Evolutionary conservation across 1,140 invertebrate species (phyloP).

Genomic region (Nasonia giraulti): DNA sequence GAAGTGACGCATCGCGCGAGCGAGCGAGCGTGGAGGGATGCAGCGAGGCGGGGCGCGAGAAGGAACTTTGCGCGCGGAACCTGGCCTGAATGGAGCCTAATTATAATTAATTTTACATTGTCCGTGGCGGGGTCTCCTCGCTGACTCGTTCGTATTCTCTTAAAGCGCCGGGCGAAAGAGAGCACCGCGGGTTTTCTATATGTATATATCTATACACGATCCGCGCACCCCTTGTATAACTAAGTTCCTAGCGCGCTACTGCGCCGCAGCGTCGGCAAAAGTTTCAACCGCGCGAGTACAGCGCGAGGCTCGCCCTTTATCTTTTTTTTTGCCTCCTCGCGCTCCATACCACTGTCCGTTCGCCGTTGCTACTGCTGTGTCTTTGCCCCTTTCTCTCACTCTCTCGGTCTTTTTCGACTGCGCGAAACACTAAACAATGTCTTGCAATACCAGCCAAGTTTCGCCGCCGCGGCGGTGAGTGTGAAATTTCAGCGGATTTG

Average conservation of each 20-base stretch:
- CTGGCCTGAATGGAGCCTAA: conserved; percentile 62
- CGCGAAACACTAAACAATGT: conserved; percentile 45
- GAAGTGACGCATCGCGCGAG: conserved; percentile 12
- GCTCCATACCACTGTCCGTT: too few relatives aligned
- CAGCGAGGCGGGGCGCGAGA: conserved; percentile 31
- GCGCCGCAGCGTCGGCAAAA: conserved; percentile 10
- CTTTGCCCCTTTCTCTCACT: not conserved
- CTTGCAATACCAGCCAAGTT: conserved; percentile 39
- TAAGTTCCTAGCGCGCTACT: conserved; percentile 1
- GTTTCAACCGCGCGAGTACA: not conserved
- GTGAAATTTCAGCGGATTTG: conserved; percentile 46
- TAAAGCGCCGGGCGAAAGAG: not conserved
- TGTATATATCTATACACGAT: not conserved
- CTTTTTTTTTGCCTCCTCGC: conserved; percentile 11
- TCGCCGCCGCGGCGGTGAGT: not conserved
- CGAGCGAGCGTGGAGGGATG: not conserved
- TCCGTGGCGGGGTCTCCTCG: conserved; percentile 49
- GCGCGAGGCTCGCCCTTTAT: not conserved
- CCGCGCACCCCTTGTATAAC: conserved; percentile 11
- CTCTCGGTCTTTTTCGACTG: conserved; percentile 32
- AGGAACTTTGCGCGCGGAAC: conserved; percentile 53
- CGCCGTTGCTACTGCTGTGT: not conserved
- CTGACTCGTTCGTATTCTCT: conserved; percentile 47
- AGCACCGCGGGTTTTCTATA: not conserved
- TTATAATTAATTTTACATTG: conserved; percentile 68